Conservation (phyloP, 2,113 vertebrate genomes). For the Cololabis saira region DNA sequence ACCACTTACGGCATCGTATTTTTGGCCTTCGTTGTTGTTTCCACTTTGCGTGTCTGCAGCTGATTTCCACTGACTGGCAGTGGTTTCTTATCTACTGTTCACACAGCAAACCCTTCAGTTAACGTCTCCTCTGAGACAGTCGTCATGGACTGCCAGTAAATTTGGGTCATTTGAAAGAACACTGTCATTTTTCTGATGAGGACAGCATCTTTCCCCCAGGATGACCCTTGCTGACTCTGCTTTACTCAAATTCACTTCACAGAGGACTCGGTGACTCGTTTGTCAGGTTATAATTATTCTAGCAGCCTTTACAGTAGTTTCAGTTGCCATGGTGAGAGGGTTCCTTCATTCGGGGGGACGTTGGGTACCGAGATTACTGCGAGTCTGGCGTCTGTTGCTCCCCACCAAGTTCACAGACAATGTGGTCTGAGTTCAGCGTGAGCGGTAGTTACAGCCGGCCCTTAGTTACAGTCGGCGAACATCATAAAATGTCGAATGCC, state of each 20-base stretch:
- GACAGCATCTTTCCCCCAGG: constrained; percentile 2
- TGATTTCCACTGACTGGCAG: neutral
- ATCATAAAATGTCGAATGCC: constrained; percentile 35
- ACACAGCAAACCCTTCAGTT: neutral
- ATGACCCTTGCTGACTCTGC: neutral
- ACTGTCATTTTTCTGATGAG: constrained; percentile 3
- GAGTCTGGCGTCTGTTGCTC: neutral
- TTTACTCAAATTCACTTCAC: neutral
- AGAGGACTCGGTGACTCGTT: constrained; percentile 9
- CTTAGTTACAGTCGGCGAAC: too few species aligned
- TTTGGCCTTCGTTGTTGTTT: too few species aligned
- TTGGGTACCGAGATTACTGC: neutral
- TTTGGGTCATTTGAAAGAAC: neutral
- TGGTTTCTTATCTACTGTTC: too few species aligned
- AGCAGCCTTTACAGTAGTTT: neutral
- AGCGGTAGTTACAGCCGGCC: too few species aligned
- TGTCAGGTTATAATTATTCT: constrained; percentile 4
- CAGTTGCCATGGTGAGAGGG: neutral
- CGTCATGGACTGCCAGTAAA: constrained; percentile 4
- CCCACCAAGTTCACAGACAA: neutral
- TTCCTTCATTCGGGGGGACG: neutral
- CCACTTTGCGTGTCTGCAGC: too few species aligned
- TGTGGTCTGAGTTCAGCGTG: too few species aligned
- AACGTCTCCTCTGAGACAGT: constrained; percentile 1
- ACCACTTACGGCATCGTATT: too few species aligned